Evolutionary conservation across 2,113 vertebrate genomes (phyloP).

Genomic region (Gallinago media): DNA sequence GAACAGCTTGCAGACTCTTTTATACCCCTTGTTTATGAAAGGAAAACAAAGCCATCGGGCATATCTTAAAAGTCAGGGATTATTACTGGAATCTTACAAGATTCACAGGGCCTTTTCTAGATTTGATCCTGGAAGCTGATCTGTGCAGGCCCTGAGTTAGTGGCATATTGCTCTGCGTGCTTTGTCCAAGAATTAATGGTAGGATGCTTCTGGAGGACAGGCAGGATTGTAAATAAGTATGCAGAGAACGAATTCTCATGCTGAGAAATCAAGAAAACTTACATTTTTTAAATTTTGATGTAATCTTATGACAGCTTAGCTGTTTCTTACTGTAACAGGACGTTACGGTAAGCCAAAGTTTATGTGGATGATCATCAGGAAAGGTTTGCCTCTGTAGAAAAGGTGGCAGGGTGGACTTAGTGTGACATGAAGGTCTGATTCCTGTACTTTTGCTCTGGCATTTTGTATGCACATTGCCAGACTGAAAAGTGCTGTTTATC

Average conservation of each 20-base stretch:
- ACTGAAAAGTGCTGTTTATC: neutral
- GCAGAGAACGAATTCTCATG: neutral
- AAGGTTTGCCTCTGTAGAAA: neutral
- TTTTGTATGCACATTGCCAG: neutral
- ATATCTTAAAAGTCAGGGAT: neutral
- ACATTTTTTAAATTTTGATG: neutral
- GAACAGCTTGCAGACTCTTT: neutral
- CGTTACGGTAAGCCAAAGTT: neutral
- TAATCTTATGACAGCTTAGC: fast-evolving
- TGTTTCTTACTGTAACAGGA: neutral
- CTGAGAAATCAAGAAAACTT: neutral
- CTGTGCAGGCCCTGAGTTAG: neutral
- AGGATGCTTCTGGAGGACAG: neutral
- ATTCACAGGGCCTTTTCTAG: neutral
- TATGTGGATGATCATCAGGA: neutral
- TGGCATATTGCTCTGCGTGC: neutral
- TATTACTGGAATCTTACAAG: neutral
- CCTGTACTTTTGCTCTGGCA: neutral
- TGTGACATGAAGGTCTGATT: neutral
- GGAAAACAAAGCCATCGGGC: neutral
- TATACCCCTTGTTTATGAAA: neutral
- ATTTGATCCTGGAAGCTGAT: neutral
- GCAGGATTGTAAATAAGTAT: neutral
- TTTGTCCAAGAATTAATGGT: neutral
- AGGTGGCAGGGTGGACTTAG: neutral